These are phyloP conservation scores for Sinonovacula constricta DNA, from an alignment of 1,140 invertebrate species.

Conservation along the genomic window DNA sequence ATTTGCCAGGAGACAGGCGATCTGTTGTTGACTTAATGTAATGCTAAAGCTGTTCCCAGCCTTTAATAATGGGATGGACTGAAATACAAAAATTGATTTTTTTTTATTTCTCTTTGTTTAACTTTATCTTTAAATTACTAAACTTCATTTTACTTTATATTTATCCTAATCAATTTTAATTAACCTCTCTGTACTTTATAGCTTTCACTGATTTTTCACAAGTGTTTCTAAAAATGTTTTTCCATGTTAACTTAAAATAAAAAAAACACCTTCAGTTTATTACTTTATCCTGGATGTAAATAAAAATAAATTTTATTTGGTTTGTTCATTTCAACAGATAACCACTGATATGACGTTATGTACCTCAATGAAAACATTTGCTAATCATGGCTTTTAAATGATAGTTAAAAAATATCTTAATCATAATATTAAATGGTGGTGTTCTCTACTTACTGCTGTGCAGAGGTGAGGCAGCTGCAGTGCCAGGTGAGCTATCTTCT, in stretches of 20 bases:
- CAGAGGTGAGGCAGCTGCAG: slow-evolving; percentile 86
- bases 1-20: slow-evolving; percentile 93
- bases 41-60: slow-evolving; percentile 82
- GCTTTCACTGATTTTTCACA: neutral
- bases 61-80: slow-evolving; percentile 88
- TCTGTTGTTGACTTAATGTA: slow-evolving; percentile 90
- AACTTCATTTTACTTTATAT: too few species aligned
- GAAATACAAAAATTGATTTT: slow-evolving; percentile 41
- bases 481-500: slow-evolving; percentile 88
- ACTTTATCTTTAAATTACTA: too few species aligned
- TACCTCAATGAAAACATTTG: too few species aligned
- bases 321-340: too few species aligned
- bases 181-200: too few species aligned
- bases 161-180: too few species aligned
- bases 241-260: neutral
- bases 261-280: neutral
- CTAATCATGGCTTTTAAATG: too few species aligned
- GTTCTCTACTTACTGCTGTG: slow-evolving; percentile 36
- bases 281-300: neutral
- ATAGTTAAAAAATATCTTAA: neutral
- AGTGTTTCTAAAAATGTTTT: neutral
- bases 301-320: neutral
- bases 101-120: neutral
- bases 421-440: neutral
- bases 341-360: too few species aligned